Evolutionary conservation across 2,888 invertebrate species (phyloP).

Genomic region (Ceramica pisi): DNA sequence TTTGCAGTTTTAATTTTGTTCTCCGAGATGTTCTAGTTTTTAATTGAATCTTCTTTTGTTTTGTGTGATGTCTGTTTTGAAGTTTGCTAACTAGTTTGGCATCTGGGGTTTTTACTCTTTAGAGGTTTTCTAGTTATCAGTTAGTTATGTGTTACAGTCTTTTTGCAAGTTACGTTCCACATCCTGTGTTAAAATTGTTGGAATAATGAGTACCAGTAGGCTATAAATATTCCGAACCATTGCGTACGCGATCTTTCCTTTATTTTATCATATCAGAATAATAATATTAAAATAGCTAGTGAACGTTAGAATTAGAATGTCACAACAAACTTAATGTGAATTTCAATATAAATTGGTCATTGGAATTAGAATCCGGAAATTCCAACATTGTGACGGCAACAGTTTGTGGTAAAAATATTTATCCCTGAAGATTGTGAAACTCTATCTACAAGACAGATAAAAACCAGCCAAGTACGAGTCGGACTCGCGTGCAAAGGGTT

Average conservation of each 20-base stretch:
- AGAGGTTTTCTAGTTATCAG: background rate
- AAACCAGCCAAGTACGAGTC: too few relatives aligned
- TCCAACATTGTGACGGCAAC: background rate
- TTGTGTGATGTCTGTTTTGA: slow-evolving; percentile 57
- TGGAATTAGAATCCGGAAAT: slow-evolving; percentile 14
- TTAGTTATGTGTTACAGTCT: background rate
- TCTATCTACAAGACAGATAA: background rate
- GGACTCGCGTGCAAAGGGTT: too few relatives aligned
- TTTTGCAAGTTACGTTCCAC: background rate
- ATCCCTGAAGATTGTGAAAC: slow-evolving; percentile 10
- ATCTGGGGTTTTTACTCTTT: background rate
- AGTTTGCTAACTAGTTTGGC: slow-evolving; percentile 55
- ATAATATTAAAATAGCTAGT: background rate
- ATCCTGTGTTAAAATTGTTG: background rate
- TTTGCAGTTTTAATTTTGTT: slow-evolving; percentile 65
- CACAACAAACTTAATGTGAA: background rate
- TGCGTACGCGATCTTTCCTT: background rate
- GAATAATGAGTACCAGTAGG: background rate
- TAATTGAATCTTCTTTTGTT: slow-evolving; percentile 34
- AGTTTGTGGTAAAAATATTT: background rate
- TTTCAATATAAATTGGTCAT: background rate
- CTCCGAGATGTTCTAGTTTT: slow-evolving; percentile 33
- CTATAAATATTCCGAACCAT: background rate
- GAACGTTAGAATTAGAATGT: background rate
- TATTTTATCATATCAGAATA: background rate